These are phyloP conservation scores for Phyllopteryx taeniolatus DNA, from an alignment of 2,113 vertebrate species.

Conservation along the genomic window DNA sequence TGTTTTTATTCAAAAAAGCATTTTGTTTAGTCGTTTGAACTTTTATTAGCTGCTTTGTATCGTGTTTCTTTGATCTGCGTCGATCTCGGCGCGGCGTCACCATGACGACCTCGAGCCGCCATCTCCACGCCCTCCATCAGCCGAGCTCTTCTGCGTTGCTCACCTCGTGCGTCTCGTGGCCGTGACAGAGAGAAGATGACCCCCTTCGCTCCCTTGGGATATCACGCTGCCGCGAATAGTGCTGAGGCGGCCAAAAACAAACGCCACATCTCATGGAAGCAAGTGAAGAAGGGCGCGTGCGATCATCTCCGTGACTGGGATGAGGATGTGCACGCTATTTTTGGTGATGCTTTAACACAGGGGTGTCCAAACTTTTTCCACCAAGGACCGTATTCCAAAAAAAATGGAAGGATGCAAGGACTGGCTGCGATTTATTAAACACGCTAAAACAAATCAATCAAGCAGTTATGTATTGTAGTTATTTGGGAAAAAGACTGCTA, in stretches of 20 bases:
- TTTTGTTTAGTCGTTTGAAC: not conserved
- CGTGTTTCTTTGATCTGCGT: not conserved
- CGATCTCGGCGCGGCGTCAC: not conserved
- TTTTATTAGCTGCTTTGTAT: not conserved
- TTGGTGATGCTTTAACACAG: not conserved
- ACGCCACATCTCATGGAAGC: conserved; percentile 50
- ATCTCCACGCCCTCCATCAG: conserved; percentile 48
- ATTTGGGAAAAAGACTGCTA: too few species aligned
- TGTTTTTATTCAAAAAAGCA: too few species aligned
- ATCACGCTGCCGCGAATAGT: conserved; percentile 29
- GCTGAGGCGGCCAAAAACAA: conserved; percentile 44
- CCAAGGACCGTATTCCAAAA: conserved; percentile 35
- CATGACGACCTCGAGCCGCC: conserved; percentile 21
- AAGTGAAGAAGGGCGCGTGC: conserved; percentile 26
- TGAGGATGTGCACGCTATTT: conserved; percentile 12
- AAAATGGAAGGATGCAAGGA: conserved; percentile 5
- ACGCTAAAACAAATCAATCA: too few species aligned
- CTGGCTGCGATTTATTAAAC: not conserved
- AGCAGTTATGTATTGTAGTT: too few species aligned
- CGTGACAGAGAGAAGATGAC: conserved; percentile 66
- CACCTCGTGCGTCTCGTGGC: conserved; percentile 59
- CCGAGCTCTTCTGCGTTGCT: conserved; percentile 53
- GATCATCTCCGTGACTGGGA: conserved; percentile 41
- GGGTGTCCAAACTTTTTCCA: not conserved
- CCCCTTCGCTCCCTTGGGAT: conserved; percentile 33